Conservation (phyloP, 2,113 vertebrate species). For the Todiramphus chloris region DNA sequence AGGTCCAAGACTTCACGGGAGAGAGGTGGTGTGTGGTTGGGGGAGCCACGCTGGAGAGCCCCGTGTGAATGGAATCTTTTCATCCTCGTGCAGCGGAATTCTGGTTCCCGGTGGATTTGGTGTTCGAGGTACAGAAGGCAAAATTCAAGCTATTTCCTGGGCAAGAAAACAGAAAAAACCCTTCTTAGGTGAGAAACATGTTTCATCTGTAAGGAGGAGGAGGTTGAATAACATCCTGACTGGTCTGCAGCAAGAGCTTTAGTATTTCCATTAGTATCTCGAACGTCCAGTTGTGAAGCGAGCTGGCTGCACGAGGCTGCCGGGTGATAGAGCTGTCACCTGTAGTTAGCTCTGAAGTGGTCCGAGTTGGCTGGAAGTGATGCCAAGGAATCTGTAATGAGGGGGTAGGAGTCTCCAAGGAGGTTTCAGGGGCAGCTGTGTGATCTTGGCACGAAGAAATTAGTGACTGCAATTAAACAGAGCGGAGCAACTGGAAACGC, state of each 20-base stretch:
- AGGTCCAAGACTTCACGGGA: not conserved
- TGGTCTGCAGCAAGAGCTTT: not conserved
- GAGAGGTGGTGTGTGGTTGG: fast-evolving
- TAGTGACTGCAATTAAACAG: fast-evolving
- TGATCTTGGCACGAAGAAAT: not conserved
- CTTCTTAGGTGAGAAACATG: conserved; percentile 82
- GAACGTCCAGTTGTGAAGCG: not conserved
- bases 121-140: conserved; percentile 94
- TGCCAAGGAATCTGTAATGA: not conserved
- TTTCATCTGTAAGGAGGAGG: not conserved
- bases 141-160: conserved; percentile 96
- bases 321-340: not conserved
- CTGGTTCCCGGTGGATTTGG: conserved; percentile 97
- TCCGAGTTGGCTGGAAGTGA: not conserved
- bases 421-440: not conserved
- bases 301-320: not conserved
- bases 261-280: not conserved
- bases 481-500: not conserved
- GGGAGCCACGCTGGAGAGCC: not conserved
- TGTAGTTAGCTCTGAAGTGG: not conserved
- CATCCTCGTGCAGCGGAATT: conserved; percentile 79
- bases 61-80: not conserved
- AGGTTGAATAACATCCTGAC: not conserved
- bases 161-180: conserved; percentile 95
- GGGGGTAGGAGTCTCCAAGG: not conserved